Conservation (phyloP, 2,113 vertebrate genomes). For the Pomatostomus ruficeps region DNA sequence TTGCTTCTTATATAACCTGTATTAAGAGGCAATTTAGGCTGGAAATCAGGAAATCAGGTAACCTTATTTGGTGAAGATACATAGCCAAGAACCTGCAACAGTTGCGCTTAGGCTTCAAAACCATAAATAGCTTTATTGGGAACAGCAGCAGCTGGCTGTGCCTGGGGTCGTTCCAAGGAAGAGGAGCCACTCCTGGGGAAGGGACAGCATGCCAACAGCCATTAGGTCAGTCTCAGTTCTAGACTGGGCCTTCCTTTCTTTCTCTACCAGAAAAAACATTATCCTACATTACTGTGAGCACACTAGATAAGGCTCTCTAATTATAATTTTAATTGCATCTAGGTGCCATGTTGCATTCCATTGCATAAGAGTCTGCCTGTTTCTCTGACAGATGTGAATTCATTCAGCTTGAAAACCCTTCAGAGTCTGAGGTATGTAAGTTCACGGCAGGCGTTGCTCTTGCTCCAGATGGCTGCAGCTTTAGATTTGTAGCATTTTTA, state of each 20-base stretch:
- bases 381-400: background rate
- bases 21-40: background rate
- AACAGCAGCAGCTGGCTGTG: background rate
- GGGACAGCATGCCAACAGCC: background rate
- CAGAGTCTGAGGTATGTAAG: background rate
- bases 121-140: background rate
- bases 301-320: background rate
- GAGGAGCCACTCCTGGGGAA: background rate
- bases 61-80: background rate
- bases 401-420: constrained; percentile 19
- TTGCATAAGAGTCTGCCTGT: background rate
- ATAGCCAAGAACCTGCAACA: background rate
- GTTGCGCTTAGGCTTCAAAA: background rate
- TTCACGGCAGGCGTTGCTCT: background rate
- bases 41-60: background rate
- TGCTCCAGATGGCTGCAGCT: constrained; percentile 19
- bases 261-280: background rate
- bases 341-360: background rate
- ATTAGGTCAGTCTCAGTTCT: background rate
- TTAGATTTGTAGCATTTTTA: background rate
- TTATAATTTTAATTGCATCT: background rate
- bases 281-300: background rate
- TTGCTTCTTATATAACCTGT: background rate
- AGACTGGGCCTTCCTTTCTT: background rate
- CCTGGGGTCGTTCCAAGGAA: background rate